A percentile compares a stretch with the other conserved stretches of the same genome.
These are phyloP conservation scores for Acipenser transmontanus DNA, from an alignment of 2,797 vertebrate species.

Conservation along the genomic window DNA sequence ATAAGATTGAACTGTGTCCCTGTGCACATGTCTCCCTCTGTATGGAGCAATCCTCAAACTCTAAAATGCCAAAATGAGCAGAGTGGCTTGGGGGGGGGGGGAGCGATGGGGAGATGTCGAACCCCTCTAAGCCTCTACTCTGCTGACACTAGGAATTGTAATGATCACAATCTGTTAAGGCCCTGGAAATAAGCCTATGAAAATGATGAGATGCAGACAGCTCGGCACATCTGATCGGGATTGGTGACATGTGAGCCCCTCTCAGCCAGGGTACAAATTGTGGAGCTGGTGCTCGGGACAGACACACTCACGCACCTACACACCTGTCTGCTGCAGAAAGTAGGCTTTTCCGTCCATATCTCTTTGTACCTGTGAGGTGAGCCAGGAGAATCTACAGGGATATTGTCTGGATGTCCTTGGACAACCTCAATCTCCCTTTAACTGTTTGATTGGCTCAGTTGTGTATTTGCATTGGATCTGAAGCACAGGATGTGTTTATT, in stretches of 20 bases:
- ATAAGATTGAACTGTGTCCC: too few species aligned
- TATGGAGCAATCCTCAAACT: too few species aligned
- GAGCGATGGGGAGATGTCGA: neutral
- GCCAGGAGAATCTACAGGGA: too few species aligned
- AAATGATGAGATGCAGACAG: neutral
- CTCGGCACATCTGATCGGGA: neutral
- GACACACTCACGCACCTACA: neutral
- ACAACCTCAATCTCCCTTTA: too few species aligned
- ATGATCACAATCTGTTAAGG: constrained; percentile 11
- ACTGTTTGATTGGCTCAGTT: too few species aligned
- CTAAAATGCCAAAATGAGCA: too few species aligned
- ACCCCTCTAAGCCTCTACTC: constrained; percentile 3
- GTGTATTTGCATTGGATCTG: too few species aligned
- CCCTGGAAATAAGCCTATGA: constrained; percentile 1
- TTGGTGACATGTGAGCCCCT: neutral
- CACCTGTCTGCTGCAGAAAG: neutral
- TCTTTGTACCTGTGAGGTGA: neutral
- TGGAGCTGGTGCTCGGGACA: neutral
- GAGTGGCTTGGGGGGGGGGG: too few species aligned
- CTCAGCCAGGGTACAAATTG: neutral
- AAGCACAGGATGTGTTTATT: too few species aligned
- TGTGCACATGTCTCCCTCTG: too few species aligned
- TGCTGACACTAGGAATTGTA: constrained; percentile 26
- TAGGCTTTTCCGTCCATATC: neutral
- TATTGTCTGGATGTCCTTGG: too few species aligned